Evolutionary conservation across 2,888 invertebrate genomes (phyloP), one percentile per base, ranked within the genome.

Genomic region (Chymomyza caudatula): DNA sequence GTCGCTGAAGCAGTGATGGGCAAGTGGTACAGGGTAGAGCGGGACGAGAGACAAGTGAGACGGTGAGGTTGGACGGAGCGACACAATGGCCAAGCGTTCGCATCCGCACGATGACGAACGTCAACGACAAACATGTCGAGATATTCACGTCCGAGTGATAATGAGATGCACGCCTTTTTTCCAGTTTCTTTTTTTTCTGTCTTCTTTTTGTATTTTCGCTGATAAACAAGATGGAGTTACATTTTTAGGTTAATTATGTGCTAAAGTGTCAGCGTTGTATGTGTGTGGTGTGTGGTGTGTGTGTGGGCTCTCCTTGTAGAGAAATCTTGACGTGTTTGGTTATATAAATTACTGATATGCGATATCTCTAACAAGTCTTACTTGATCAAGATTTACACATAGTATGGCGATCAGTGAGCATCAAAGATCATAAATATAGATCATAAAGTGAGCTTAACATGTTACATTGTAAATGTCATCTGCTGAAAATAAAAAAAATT

Each of bases 211-310:
- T 78, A 76, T 77, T 86, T 82, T 85, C 78, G 80, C 81, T 83
- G 78, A 82, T 83, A 86, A 85, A 85, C 77, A 88, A 85, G 85
- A 85, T 83, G 85, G 81, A 88, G 86, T 87, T 85, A 86, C 85
- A 86, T 86, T 88, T 88, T 88, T 87, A 84, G 88, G 88, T 88
- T 88, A 88, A 88, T 88, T 87, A 88, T 83, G 88, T 88, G 88
- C 86, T 87, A 88, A 88, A 85, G 85, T 78, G 74, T 78, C 77
- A 75, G 79, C 25, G 25, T 25, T 25, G 25, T 25, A 37, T 37
- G 29, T 11, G 29, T 29, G 5, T 0, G 29, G 29, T 29, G 11
- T 37, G 29, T 11, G 29, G 11, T 8, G 3, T 37, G 29, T 37
- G 29, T 37, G 29, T 37, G 29, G 29, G 29, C 29, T 37, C 29